These are phyloP conservation scores for Mobula birostris DNA, from an alignment of 2,113 vertebrate species.

Conservation along the genomic window DNA sequence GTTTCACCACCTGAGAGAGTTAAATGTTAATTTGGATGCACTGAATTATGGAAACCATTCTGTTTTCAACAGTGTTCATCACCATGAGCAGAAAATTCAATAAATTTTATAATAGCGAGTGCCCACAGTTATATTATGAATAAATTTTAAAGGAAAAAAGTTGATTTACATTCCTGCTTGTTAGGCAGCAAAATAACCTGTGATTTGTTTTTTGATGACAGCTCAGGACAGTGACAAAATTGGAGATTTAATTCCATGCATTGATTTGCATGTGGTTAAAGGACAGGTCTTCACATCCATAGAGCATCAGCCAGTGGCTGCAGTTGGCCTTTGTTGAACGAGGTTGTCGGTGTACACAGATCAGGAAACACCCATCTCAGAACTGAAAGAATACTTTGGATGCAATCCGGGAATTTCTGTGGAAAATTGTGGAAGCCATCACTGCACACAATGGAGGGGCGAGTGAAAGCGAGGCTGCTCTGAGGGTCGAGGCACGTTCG, in stretches of 20 bases:
- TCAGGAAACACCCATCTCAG: not conserved
- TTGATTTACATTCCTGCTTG: not conserved
- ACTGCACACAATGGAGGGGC: no score
- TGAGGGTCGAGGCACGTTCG: no score
- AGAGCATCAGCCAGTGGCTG: not conserved
- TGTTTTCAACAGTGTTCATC: not conserved
- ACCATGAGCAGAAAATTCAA: not conserved
- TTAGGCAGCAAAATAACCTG: no score
- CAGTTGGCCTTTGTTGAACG: not conserved
- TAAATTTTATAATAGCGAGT: not conserved
- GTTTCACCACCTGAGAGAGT: not conserved
- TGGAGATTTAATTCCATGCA: not conserved
- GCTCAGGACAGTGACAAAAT: not conserved
- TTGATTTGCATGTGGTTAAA: not conserved
- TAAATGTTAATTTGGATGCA: not conserved
- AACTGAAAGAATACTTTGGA: not conserved
- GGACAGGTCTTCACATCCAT: not conserved
- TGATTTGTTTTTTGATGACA: conserved; percentile 22
- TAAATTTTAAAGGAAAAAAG: not conserved
- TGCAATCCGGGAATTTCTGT: not conserved
- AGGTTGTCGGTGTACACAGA: not conserved
- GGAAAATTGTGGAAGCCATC: no score
- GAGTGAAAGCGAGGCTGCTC: no score
- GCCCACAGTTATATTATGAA: not conserved
- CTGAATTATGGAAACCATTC: not conserved